Evolutionary conservation across 1,140 invertebrate genomes (phyloP), one percentile per base, ranked within the genome.

Genomic region (Macrobrachium rosenbergii): DNA sequence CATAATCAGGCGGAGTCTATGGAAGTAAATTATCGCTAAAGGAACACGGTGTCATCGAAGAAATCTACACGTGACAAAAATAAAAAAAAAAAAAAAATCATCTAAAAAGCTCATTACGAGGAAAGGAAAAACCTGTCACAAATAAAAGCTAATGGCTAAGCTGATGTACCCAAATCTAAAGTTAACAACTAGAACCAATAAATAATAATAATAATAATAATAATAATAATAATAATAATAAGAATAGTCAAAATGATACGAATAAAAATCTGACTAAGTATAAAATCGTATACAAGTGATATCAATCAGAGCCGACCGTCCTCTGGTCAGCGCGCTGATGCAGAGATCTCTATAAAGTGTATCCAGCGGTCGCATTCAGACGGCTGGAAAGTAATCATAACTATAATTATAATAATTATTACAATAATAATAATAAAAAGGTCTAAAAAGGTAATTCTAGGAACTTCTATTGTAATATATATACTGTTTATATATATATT

Each of bases 231-330:
- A 58, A 77, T 77, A 77, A 77, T 2, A 52, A 52, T 52, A 52
- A 52, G 7, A 52, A 52, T 52, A 52, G 52, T 8, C 7, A 52
- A 2, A 8, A 45, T 52, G 59, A 58, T 58, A 77, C 43, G 19
- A 73, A 82, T 82, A 82, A 58, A 58, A 59, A 82, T 63, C 45
- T 81, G 79, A 81, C 79, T 81, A 81, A 64, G 79, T 81, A 81
- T 64, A 84, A 84, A 84, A 84, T 84, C 82, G 82, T 84, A 84
- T 84, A 84, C 82, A 84, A 84, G 59, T 78, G 82, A 84, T 77
- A 84, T 67, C 75, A 16, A 58, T 58, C 45, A 45, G 10, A 3
- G 21, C 75, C 14, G 59, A 43, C 45, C 45, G 2, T 0, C 52
- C 52, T 52, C 12, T 52, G 52, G 12, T 12, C 52, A 0, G 7